Evolutionary conservation across 2,888 invertebrate genomes (phyloP), one percentile per base, ranked within the genome.

Genomic region (Saturnia japonica): DNA sequence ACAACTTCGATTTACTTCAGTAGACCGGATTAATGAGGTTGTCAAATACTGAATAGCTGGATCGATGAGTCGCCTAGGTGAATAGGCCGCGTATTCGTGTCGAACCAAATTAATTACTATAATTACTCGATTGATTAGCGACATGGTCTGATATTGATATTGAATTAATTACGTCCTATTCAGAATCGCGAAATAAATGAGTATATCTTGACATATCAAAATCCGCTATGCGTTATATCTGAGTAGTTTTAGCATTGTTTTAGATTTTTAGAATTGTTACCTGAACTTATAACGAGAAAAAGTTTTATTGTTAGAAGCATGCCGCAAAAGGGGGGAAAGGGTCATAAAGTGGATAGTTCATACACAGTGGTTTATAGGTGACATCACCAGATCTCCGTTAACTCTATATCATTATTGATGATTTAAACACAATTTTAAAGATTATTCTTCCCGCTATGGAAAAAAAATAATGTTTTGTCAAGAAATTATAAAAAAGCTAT

Each of bases 61-160:
- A 66, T 51, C 71, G 68, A 71, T 71, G 47, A n/a, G n/a, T n/a
- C 40, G n/a, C 28, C 64, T 60, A 71, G 57, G 68, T 74, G 70
- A 19, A 75, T 64, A 64, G 72, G 68, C 51, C 51, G 70, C 78
- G 79, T 78, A 81, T 82, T 80, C 77, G 77, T 80, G 85, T 86
- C 87, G 84, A 87, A 86, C 84, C 77, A 80, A 90, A 91, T 89
- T 91, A 91, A 91, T 91, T 89, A 86, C 80, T 77, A 79, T 82
- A 81, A 89, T 88, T 88, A 89, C 80, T 82, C 85, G 84, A 89
- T 89, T 90, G 88, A 91, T 90, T 86, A 85, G 82, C 73, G 75
- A 76, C 82, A 76, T 77, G 80, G 81, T 81, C 76, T 85, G 88
- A 82, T 80, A 82, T 83, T 81, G 83, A 83, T 85, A 86, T 86